These are phyloP conservation scores for Euproctis similis DNA, from an alignment of 2,888 invertebrate species.

Conservation along the genomic window DNA sequence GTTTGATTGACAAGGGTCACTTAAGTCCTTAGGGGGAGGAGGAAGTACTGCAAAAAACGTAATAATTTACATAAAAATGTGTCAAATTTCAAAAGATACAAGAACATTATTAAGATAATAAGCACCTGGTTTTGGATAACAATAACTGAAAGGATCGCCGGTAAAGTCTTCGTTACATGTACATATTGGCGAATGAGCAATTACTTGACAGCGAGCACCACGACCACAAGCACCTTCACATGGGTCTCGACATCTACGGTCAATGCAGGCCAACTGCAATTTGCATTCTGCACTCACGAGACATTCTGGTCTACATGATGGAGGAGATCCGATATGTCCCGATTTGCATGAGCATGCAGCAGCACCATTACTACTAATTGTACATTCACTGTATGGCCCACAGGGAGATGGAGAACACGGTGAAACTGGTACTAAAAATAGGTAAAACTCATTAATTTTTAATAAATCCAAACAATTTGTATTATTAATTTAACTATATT, in stretches of 20 bases:
- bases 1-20: constrained; percentile 79
- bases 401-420: constrained; percentile 87
- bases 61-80: neutral
- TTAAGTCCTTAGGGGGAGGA: constrained; percentile 27
- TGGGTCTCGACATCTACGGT: constrained; percentile 82
- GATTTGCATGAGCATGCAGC: constrained; percentile 83
- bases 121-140: constrained; percentile 74
- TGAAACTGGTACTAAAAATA: constrained; percentile 25
- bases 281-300: constrained; percentile 83
- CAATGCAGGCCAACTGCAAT: constrained; percentile 80
- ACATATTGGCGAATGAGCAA: constrained; percentile 85
- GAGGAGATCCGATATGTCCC: constrained; percentile 84
- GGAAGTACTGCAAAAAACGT: constrained; percentile 30
- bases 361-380: constrained; percentile 63
- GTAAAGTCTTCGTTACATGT: constrained; percentile 80
- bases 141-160: constrained; percentile 83
- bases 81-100: neutral
- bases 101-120: neutral
- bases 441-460: neutral
- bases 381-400: constrained; percentile 82
- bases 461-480: neutral
- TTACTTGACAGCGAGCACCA: constrained; percentile 82
- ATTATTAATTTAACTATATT: too few species aligned
- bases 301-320: constrained; percentile 85
- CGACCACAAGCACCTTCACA: constrained; percentile 85